Percentiles rank a stretch among this genome's conserved stretches.
Evolutionary conservation across 2,888 invertebrate species (phyloP).

Genomic region (Monopis laevigella): DNA sequence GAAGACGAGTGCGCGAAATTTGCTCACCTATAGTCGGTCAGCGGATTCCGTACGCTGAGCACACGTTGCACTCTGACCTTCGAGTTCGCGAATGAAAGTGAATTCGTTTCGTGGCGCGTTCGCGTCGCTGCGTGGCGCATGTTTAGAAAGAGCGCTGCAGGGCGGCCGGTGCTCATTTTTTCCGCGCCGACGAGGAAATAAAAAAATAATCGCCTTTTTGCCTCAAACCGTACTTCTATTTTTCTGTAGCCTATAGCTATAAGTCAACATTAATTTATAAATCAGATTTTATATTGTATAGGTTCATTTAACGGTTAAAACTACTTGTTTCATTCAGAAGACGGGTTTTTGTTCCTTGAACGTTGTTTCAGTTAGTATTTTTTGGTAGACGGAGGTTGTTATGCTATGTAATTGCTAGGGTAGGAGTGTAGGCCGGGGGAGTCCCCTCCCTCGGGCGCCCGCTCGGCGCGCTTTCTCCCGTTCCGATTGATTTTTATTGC

Average conservation of each 20-base stretch:
- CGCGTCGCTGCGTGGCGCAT: constrained; percentile 69
- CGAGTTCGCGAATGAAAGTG: constrained; percentile 67
- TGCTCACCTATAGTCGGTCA: constrained; percentile 57
- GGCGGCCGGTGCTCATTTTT: constrained; percentile 62
- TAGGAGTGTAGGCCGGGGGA: too few species aligned
- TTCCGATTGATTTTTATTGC: constrained; percentile 70
- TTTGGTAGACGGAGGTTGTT: too few species aligned
- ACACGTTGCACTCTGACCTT: constrained; percentile 30
- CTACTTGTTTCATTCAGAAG: too few species aligned
- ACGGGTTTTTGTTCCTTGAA: too few species aligned
- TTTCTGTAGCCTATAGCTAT: too few species aligned
- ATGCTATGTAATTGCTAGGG: too few species aligned
- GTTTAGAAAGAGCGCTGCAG: constrained; percentile 59
- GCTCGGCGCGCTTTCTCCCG: constrained; percentile 60
- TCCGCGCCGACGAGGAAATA: constrained; percentile 64
- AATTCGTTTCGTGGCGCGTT: constrained; percentile 53
- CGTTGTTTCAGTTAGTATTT: too few species aligned
- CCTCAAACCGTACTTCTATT: too few species aligned
- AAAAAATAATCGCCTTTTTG: too few species aligned
- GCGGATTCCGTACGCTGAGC: constrained; percentile 47
- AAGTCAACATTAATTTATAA: too few species aligned
- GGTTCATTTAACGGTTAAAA: too few species aligned
- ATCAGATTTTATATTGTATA: too few species aligned
- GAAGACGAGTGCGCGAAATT: constrained; percentile 47
- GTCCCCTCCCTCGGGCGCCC: constrained; percentile 49